Evolutionary conservation across 2,888 invertebrate species (phyloP), one percentile per base, ranked within the genome.

Genomic region (Lymantria monacha): DNA sequence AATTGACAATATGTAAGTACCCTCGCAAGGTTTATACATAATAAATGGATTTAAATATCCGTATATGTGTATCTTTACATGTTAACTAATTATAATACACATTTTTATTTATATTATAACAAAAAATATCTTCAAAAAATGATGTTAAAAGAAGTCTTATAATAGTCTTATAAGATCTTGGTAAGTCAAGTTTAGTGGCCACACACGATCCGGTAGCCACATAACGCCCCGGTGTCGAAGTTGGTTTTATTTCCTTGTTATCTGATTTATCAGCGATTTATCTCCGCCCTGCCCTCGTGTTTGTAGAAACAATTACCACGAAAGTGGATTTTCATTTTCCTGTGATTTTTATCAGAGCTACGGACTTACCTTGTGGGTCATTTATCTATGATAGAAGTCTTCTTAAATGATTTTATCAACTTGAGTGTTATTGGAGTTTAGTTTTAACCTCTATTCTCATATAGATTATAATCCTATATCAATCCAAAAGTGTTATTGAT

Each of bases 201-300:
- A 0, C 30, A 22, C 45, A 5, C 47, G 12, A 10, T 31, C 31
- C 36, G 30, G 11, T 22, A n/a, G 30, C 46, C 40, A 14, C 46
- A 44, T 47, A 45, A 44, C 46, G 51, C 31, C 22, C 38, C 3
- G 63, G 55, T 58, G 61, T 69, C 48, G 53, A 40, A 46, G 30
- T 49, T 7, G 74, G 73, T 81, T 81, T 81, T 80, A 77, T 81
- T 81, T 68, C 64, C 66, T 57, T 75, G 72, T 75, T 77, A 81
- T 83, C 82, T 80, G 84, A 85, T 83, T 82, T 81, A 73, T 79
- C 73, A 69, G 71, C 72, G 82, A 79, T 76, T 78, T 72, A 72
- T 74, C 68, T 60, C 61, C 61, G 64, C 53, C 65, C 66, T 61
- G 59, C 74, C 69, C 72, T 66, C 65, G 67, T 69, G 63, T 65